Evolutionary conservation across 1,140 invertebrate genomes (phyloP), one percentile per base, ranked within the genome.

Genomic region (Drosophila littoralis): DNA sequence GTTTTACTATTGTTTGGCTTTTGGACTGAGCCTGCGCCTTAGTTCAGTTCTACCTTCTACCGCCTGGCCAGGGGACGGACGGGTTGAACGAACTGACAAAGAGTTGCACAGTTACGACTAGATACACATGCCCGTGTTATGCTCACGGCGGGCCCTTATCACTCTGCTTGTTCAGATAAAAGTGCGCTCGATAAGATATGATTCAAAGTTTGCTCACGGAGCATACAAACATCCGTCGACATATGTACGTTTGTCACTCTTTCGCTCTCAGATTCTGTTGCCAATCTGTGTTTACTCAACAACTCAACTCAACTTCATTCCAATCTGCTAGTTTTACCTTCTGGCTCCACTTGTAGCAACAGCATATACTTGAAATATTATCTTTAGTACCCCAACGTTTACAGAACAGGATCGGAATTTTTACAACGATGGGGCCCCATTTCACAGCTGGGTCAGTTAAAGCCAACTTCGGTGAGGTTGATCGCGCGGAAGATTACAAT

Each of bases 31-130:
- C 9, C 32, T 60, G 58, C 6, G 38, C 33, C 40, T 50, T 50
- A 32, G 48, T 61, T 12, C 42, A 9, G 52, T 55, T 40, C 48
- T 32, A 42, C 4, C 0, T 55, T 40, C 48, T 32, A 42, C 4
- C 0, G 22, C 22, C 42, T 57, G 40, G 72, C 68, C 63, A 15
- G 35, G 51, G 7, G 28, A 12, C 35, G 28, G 43, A 17, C 35
- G 46, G 22, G 72, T 70, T 75, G 71, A 74, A 74, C 51, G 71
- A 74, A 74, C 71, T 50, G 10, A 15, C 13, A 60, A 60, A 42
- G 51, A 45, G 55, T 54, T 68, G 48, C 15, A 12, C 6, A 38
- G 42, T 40, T 42, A 3, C 22, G 22, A 22, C 22, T 22, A 22
- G 40, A 7, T 42, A 32, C 15, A 54, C 32, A 13, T 13, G 6